A percentile compares a stretch with the other conserved stretches of the same genome.
These are phyloP conservation scores for Thamnaconus septentrionalis DNA, from an alignment of 2,113 vertebrate species.

Conservation along the genomic window DNA sequence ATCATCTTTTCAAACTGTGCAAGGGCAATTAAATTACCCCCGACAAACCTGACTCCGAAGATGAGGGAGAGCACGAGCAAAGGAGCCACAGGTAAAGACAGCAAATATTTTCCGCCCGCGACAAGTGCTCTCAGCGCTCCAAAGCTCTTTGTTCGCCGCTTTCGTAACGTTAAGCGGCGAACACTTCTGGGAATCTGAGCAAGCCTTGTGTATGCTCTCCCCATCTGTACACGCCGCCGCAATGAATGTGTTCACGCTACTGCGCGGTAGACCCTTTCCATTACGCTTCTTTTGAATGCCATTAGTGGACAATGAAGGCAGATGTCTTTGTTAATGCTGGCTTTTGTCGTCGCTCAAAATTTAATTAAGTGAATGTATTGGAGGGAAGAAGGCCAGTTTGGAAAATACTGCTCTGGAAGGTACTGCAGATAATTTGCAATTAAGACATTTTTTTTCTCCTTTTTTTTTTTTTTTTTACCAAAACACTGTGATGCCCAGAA, in stretches of 20 bases:
- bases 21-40: slow-evolving; percentile 96
- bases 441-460: slow-evolving; percentile 49
- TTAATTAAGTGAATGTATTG: slow-evolving; percentile 96
- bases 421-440: slow-evolving; percentile 48
- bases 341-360: slow-evolving; percentile 89
- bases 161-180: slow-evolving; percentile 92
- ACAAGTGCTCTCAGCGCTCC: slow-evolving; percentile 92
- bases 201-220: slow-evolving; percentile 80
- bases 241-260: slow-evolving; percentile 88
- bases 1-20: slow-evolving; percentile 96
- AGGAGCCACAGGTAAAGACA: slow-evolving; percentile 77
- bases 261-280: slow-evolving; percentile 84
- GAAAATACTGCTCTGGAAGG: slow-evolving; percentile 81
- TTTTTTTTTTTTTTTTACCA: slow-evolving; percentile 51
- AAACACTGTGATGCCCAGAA: slow-evolving; percentile 38
- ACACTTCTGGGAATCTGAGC: slow-evolving; percentile 91
- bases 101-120: slow-evolving; percentile 87
- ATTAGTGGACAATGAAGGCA: slow-evolving; percentile 89
- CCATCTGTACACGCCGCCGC: slow-evolving; percentile 77
- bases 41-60: slow-evolving; percentile 91
- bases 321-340: slow-evolving; percentile 90
- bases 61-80: slow-evolving; percentile 59
- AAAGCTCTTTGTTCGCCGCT: slow-evolving; percentile 88
- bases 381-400: slow-evolving; percentile 83
- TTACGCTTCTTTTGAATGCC: slow-evolving; percentile 93